Evolutionary conservation across 2,113 vertebrate genomes (phyloP).

Genomic region (Triplophysa tibetana): DNA sequence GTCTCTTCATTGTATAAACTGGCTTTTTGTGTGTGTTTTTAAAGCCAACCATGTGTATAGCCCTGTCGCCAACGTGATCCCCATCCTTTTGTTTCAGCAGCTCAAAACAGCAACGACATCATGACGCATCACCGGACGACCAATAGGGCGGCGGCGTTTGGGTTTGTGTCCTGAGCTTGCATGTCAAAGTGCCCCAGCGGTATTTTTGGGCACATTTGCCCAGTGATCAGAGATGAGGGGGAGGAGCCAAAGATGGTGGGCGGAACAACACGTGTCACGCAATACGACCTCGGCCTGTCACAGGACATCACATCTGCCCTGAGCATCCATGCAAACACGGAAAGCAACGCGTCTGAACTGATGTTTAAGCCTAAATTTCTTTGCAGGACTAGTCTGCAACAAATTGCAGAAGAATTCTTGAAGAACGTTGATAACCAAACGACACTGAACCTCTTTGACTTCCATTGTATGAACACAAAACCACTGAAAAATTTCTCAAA

Average conservation of each 20-base stretch:
- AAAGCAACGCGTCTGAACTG: background rate
- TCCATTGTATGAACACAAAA: no score
- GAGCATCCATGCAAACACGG: conserved; percentile 1
- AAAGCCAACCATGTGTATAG: background rate
- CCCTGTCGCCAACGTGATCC: conserved; percentile 8
- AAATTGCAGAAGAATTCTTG: background rate
- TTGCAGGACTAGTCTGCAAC: background rate
- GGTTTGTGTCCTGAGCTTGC: conserved; percentile 24
- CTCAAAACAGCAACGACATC: conserved; percentile 17
- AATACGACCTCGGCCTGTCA: conserved; percentile 25
- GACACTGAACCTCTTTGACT: no score
- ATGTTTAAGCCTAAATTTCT: background rate
- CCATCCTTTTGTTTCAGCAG: conserved; percentile 39
- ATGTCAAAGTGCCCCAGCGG: background rate
- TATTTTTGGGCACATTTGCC: conserved; percentile 30
- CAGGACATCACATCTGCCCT: conserved; percentile 48
- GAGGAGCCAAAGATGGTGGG: background rate
- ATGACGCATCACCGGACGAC: conserved; percentile 39
- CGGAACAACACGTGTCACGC: conserved; percentile 10
- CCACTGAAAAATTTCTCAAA: no score
- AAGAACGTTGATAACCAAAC: no score
- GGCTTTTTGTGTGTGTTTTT: background rate
- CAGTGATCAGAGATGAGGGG: conserved; percentile 42
- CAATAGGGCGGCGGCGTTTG: conserved; percentile 32
- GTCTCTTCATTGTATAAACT: background rate